Percentiles rank a stretch among this genome's conserved stretches.
Evolutionary conservation across 1,140 invertebrate species (phyloP).

Genomic region (Calliopsis andreniformis): DNA sequence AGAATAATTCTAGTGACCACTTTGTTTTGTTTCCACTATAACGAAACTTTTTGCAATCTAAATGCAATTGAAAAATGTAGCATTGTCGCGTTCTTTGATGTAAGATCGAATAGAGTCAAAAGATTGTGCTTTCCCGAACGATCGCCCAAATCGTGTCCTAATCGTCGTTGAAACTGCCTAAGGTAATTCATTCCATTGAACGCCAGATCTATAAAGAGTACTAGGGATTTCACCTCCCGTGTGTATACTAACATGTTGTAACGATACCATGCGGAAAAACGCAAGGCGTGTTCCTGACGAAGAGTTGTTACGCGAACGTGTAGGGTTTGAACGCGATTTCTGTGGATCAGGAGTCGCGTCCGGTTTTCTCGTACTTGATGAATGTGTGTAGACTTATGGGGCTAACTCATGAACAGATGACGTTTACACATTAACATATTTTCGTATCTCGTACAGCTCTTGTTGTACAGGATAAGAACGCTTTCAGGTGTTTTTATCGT

Average conservation of each 20-base stretch:
- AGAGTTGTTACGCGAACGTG: constrained; percentile 13
- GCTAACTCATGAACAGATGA: constrained; percentile 46
- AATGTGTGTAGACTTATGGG: constrained; percentile 37
- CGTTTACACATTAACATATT: constrained; percentile 51
- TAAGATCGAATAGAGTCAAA: neutral
- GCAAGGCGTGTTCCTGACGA: constrained; percentile 47
- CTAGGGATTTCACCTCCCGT: constrained; percentile 24
- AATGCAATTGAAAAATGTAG: too few species aligned
- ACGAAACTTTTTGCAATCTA: too few species aligned
- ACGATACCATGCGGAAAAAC: constrained; percentile 38
- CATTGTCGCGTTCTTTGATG: neutral
- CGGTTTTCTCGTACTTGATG: constrained; percentile 38
- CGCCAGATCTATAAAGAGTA: constrained; percentile 8
- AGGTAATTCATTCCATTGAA: constrained; percentile 25
- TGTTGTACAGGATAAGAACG: constrained; percentile 56
- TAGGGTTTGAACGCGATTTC: constrained; percentile 10
- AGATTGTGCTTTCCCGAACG: constrained; percentile 12
- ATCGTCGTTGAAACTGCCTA: constrained; percentile 59
- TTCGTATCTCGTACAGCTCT: constrained; percentile 57
- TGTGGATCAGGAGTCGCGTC: constrained; percentile 36
- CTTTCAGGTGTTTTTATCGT: constrained; percentile 54
- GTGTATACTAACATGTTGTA: constrained; percentile 36
- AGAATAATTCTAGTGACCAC: too few species aligned
- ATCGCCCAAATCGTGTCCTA: constrained; percentile 44
- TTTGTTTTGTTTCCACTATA: too few species aligned